Percentiles rank a stretch among this genome's conserved stretches.
Conservation (phyloP, 2,888 invertebrate genomes). For the Lucinisca nassula region DNA sequence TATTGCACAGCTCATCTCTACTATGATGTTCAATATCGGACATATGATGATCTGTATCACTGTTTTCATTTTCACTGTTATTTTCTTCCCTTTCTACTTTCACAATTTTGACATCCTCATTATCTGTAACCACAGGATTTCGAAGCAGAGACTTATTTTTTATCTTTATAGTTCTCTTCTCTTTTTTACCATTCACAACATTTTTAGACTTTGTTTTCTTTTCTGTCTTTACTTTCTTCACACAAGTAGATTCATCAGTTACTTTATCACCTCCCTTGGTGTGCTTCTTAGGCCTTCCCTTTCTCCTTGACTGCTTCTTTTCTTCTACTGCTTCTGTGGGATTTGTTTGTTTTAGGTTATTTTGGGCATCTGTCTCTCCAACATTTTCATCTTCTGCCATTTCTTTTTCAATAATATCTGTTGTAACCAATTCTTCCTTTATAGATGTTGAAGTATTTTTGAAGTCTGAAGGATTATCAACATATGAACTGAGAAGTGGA, state of each 20-base stretch:
- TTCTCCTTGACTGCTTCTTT: background rate
- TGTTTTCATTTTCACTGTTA: background rate
- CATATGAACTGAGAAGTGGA: background rate
- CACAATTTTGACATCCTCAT: background rate
- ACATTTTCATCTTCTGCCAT: background rate
- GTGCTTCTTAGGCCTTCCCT: background rate
- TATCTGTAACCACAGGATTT: background rate
- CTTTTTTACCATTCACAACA: background rate
- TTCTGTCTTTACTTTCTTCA: slow-evolving; percentile 11
- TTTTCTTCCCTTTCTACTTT: background rate
- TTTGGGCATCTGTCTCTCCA: background rate
- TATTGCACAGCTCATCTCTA: too few relatives aligned
- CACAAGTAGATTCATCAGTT: background rate
- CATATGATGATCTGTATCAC: slow-evolving; percentile 4
- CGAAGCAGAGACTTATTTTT: background rate
- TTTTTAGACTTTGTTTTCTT: background rate
- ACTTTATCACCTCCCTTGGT: background rate
- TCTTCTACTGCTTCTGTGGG: background rate
- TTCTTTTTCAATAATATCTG: background rate
- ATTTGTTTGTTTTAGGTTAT: background rate
- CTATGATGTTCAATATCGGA: background rate
- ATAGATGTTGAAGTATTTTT: background rate
- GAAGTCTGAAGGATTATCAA: background rate
- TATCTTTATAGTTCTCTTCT: background rate
- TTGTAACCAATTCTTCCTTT: background rate